Evolutionary conservation across 2,797 vertebrate genomes (phyloP).

Genomic region (Pseudocheirus occidentalis): DNA sequence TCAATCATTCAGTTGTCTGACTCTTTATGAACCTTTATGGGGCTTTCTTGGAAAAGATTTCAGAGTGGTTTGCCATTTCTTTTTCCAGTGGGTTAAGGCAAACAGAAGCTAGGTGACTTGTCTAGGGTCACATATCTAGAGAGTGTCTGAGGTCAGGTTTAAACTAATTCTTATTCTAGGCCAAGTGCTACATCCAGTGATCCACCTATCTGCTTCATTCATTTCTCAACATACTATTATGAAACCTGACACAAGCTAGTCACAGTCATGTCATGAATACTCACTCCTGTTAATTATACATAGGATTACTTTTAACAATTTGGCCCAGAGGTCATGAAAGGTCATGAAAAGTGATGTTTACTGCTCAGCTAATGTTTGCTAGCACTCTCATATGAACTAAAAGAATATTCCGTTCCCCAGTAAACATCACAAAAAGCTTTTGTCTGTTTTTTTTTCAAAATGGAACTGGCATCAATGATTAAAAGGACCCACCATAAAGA

Average conservation of each 20-base stretch:
- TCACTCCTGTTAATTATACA: constrained; percentile 47
- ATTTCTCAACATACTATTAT: constrained; percentile 32
- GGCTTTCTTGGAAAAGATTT: neutral
- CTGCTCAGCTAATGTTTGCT: constrained; percentile 7
- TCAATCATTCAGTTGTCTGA: neutral
- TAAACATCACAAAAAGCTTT: constrained; percentile 70
- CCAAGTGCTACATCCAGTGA: neutral
- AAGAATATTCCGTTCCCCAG: constrained; percentile 56
- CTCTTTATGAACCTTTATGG: neutral
- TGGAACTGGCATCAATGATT: constrained; percentile 41
- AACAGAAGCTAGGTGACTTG: neutral
- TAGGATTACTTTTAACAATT: constrained; percentile 55
- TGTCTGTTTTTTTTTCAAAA: constrained; percentile 49
- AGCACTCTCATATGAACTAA: constrained; percentile 35
- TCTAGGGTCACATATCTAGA: neutral
- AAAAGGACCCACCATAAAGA: constrained; percentile 4
- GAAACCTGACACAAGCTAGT: constrained; percentile 28
- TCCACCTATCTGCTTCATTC: neutral
- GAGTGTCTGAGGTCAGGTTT: neutral
- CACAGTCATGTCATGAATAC: constrained; percentile 49
- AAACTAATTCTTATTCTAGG: neutral
- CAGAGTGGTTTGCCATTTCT: neutral
- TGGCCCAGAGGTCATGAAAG: constrained; percentile 60
- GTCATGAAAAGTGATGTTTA: constrained; percentile 56
- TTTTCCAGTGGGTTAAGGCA: neutral